Conservation (phyloP, 1,140 invertebrate genomes). For the Euwallacea fornicatus region DNA sequence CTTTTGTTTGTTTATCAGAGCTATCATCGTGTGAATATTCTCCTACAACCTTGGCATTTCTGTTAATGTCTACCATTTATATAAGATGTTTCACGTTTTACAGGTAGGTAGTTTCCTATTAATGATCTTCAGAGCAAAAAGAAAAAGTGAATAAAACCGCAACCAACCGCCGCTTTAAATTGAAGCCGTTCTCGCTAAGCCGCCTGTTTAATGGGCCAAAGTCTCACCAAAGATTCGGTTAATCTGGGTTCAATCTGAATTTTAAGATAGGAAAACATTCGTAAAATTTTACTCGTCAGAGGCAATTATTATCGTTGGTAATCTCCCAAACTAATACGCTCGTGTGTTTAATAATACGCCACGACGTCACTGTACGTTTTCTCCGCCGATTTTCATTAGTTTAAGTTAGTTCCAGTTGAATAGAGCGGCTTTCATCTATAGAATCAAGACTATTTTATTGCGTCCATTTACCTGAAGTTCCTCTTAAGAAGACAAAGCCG, state of each 20-base stretch:
- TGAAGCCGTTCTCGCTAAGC: background rate
- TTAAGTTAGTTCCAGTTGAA: background rate
- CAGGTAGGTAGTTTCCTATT: slow-evolving; percentile 20
- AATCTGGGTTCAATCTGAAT: background rate
- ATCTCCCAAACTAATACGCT: no score
- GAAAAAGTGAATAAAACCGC: background rate
- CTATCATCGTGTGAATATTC: slow-evolving; percentile 2
- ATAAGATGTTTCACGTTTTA: slow-evolving; percentile 14
- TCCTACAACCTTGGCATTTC: slow-evolving; percentile 17
- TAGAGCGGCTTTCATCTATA: background rate
- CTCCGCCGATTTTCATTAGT: background rate
- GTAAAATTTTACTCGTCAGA: no score
- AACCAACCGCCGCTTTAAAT: background rate
- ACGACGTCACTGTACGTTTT: no score
- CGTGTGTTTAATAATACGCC: no score
- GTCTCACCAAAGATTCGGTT: slow-evolving; percentile 3
- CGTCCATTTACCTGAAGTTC: no score
- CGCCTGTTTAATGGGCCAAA: slow-evolving; percentile 2
- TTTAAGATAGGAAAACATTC: background rate
- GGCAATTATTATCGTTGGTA: no score
- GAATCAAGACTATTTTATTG: no score
- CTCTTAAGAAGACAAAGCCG: no score
- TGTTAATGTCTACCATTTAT: slow-evolving; percentile 17
- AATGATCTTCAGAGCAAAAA: background rate
- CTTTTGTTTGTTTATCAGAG: no score